phyloP scores from a whole-genome alignment of 1,140 invertebrate genomes.

The Brachionus asplanchnoidis region DNA sequence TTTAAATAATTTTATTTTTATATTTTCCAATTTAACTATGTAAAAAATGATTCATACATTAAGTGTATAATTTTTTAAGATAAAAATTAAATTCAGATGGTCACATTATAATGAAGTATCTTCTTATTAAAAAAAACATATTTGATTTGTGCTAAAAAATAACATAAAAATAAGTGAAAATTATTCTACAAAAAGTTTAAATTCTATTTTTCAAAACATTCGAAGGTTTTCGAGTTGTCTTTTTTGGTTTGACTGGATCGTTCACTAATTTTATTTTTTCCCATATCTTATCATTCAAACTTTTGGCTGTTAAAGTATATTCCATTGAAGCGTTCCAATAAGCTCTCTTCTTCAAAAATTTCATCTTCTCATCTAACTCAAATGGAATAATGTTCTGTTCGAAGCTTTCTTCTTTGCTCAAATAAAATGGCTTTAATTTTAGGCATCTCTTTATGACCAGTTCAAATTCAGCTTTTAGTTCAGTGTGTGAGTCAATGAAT shows the following conservation, averaged over 20 bases:
- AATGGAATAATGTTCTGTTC: not conserved
- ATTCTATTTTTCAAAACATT: not conserved
- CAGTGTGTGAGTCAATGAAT: not conserved
- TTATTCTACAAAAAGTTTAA: not conserved
- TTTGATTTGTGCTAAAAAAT: not conserved
- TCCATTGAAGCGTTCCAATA: slow-evolving; percentile 24
- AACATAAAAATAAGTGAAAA: not conserved
- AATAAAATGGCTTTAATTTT: not conserved
- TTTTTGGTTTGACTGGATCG: slow-evolving; percentile 15
- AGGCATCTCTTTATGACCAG: not conserved
- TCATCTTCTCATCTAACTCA: not conserved
- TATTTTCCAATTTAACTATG: too few species aligned
- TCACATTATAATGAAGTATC: too few species aligned
- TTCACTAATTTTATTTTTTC: not conserved
- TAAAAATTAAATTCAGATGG: too few species aligned
- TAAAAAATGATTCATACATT: too few species aligned
- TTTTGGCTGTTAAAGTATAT: not conserved
- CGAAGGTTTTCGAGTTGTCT: not conserved
- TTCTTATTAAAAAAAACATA: not conserved
- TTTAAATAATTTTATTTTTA: too few species aligned
- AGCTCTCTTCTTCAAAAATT: not conserved
- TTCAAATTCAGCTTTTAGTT: not conserved
- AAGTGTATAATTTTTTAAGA: too few species aligned
- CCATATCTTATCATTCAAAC: not conserved
- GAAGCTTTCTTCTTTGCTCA: not conserved